These are phyloP conservation scores for Leptothorax acervorum DNA, from an alignment of 2,888 invertebrate species.

Conservation along the genomic window DNA sequence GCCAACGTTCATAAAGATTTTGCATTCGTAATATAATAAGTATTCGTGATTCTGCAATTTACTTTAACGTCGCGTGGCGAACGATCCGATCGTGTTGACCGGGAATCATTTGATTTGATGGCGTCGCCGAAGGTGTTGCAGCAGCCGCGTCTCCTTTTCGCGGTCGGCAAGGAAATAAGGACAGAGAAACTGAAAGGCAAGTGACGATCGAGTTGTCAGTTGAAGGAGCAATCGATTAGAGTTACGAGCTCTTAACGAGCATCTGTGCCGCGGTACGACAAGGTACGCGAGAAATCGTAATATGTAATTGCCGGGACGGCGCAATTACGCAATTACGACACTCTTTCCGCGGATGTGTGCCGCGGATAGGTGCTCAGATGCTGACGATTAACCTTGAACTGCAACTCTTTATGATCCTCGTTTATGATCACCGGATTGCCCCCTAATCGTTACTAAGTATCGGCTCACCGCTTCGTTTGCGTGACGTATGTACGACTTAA, in stretches of 20 bases:
- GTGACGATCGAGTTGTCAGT: conserved; percentile 52
- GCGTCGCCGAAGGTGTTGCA: conserved; percentile 2
- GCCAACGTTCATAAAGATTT: not conserved
- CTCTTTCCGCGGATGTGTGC: conserved; percentile 25
- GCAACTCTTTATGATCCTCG: conserved; percentile 18
- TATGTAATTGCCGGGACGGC: conserved; percentile 15
- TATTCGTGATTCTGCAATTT: conserved; percentile 16
- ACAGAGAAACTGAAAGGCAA: conserved; percentile 27
- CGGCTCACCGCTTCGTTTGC: conserved; percentile 19
- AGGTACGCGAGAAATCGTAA: conserved; percentile 29
- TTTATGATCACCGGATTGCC: conserved; percentile 19
- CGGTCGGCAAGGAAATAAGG: not conserved
- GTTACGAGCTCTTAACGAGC: conserved; percentile 54
- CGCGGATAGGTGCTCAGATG: not conserved
- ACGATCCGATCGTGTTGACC: not conserved
- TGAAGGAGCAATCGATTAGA: conserved; percentile 53
- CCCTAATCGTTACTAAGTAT: conserved; percentile 51
- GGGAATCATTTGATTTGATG: conserved; percentile 8
- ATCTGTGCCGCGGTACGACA: conserved; percentile 27
- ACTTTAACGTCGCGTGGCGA: not conserved
- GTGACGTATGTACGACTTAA: conserved; percentile 37
- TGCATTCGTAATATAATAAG: not conserved
- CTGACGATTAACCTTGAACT: conserved; percentile 46
- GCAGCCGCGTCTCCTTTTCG: not conserved
- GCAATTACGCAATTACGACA: conserved; percentile 42